Conservation (phyloP, 2,113 vertebrate genomes). For the Todiramphus chloris region DNA sequence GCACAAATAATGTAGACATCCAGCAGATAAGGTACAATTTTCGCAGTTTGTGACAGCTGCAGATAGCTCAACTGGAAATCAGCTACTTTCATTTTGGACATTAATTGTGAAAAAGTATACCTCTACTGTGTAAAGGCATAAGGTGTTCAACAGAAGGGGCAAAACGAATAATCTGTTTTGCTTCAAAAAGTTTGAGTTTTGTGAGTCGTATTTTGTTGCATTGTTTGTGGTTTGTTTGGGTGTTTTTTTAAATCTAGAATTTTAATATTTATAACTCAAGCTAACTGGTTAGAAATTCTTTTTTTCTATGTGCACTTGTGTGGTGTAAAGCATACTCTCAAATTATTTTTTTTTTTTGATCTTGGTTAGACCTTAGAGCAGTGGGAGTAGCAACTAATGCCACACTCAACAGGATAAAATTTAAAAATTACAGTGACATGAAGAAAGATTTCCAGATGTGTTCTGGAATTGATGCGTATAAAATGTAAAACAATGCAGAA, state of each 20-base stretch:
- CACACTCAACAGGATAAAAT: neutral
- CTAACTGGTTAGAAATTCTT: neutral
- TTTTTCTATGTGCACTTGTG: neutral
- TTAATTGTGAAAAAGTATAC: neutral
- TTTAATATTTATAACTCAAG: neutral
- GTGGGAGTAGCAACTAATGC: neutral
- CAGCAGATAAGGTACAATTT: neutral
- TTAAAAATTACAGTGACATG: neutral
- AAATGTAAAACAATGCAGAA: neutral
- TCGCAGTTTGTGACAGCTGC: neutral
- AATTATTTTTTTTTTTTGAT: neutral
- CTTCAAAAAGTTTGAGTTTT: neutral
- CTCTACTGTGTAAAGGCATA: neutral
- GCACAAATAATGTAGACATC: neutral
- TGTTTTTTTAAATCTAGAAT: neutral
- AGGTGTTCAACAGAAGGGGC: neutral
- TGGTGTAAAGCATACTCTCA: neutral
- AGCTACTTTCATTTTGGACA: neutral
- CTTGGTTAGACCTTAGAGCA: neutral
- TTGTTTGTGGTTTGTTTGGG: too few species aligned
- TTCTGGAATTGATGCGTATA: neutral
- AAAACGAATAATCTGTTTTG: neutral
- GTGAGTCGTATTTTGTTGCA: neutral
- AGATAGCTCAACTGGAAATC: neutral
- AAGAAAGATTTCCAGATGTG: neutral